Percentiles rank a stretch among this genome's conserved stretches.
Conservation (phyloP, 2,888 invertebrate species). For the Saturnia japonica region DNA sequence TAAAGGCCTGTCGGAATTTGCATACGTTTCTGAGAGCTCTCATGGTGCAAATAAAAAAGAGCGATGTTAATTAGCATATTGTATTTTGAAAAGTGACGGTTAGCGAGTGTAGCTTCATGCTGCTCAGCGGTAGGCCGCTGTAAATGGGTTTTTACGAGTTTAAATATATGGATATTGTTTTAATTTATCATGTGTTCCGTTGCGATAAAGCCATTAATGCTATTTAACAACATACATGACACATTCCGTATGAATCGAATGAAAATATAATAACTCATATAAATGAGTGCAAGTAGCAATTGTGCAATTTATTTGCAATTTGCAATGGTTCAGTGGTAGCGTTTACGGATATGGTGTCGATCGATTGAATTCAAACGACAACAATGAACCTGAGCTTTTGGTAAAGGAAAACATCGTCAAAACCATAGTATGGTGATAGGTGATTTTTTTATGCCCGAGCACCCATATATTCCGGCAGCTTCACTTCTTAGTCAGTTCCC, state of each 20-base stretch:
- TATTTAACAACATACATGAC: conserved; percentile 2
- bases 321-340: no score
- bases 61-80: conserved; percentile 80
- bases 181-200: conserved; percentile 26
- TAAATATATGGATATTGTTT: conserved; percentile 57
- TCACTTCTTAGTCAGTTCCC: no score
- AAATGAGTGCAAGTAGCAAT: no score
- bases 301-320: no score
- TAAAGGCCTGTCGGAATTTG: conserved; percentile 76
- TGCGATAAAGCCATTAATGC: conserved; percentile 15
- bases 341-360: no score
- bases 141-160: conserved; percentile 56
- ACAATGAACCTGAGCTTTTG: no score
- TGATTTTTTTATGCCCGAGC: no score
- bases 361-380: neutral
- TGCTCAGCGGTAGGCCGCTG: conserved; percentile 73
- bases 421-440: no score
- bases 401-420: no score
- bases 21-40: conserved; percentile 78
- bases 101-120: conserved; percentile 70
- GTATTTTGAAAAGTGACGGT: conserved; percentile 80
- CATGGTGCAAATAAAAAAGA: conserved; percentile 72
- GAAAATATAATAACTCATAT: neutral
- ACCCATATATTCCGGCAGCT: no score
- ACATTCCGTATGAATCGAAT: neutral